Percentiles rank a stretch among this genome's conserved stretches.
These are phyloP conservation scores for Lepus townsendii DNA, from an alignment of 2,797 vertebrate genomes.

Conservation along the genomic window DNA sequence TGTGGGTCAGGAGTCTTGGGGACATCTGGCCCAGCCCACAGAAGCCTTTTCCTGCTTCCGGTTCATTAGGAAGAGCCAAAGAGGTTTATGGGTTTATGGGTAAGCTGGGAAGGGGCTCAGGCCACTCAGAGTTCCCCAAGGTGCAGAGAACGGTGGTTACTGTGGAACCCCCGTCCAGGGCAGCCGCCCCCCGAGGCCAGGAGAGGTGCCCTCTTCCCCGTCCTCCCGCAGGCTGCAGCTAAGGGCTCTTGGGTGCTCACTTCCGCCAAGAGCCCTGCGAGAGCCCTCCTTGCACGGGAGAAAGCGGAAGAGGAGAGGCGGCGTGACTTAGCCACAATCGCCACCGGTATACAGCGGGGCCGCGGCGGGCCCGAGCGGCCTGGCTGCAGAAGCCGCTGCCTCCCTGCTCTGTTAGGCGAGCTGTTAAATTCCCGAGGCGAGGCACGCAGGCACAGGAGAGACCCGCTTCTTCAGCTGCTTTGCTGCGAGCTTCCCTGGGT, in stretches of 20 bases:
- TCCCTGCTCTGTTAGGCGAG: neutral
- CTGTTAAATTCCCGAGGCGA: neutral
- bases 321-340: neutral
- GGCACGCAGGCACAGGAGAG: neutral
- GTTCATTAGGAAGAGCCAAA: neutral
- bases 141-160: neutral
- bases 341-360: neutral
- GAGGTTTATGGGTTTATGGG: neutral
- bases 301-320: neutral
- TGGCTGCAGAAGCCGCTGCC: neutral
- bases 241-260: neutral
- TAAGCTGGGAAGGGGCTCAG: neutral
- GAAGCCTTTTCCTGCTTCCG: neutral
- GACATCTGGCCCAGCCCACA: neutral
- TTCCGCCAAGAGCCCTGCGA: neutral
- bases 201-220: neutral
- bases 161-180: neutral
- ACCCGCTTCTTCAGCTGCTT: neutral
- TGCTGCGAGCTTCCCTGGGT: constrained; percentile 6
- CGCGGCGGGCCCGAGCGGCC: neutral
- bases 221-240: neutral
- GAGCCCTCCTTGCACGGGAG: neutral
- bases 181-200: too few relatives aligned
- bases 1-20: neutral
- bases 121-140: neutral